phyloP scores from a whole-genome alignment of 2,888 invertebrate genomes.

The Sisyra terminalis region DNA sequence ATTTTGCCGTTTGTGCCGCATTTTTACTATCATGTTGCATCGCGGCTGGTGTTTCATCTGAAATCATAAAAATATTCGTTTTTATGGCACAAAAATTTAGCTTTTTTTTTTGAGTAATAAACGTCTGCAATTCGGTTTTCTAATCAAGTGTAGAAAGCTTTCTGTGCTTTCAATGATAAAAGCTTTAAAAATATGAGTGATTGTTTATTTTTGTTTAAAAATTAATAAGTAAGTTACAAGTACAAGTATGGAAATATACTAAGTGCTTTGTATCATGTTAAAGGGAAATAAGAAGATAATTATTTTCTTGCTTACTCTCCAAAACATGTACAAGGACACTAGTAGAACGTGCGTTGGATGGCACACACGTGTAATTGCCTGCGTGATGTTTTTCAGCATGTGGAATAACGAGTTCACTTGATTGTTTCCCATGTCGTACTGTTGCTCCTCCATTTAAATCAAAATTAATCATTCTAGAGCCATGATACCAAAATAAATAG shows the following conservation, averaged over 20 bases:
- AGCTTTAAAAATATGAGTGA: too few species aligned
- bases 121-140: too few species aligned
- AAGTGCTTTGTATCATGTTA: background rate
- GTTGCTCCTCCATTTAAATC: conserved; percentile 45
- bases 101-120: conserved; percentile 7
- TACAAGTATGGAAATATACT: too few species aligned
- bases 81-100: conserved; percentile 8
- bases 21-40: conserved; percentile 39
- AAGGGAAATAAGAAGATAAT: background rate
- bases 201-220: too few species aligned
- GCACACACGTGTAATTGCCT: conserved; percentile 70
- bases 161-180: too few species aligned
- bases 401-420: conserved; percentile 31
- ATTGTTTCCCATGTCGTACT: conserved; percentile 29
- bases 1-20: conserved; percentile 7
- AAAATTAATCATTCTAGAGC: conserved; percentile 72
- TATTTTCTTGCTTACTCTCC: conserved; percentile 34
- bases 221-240: too few species aligned
- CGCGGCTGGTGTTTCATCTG: conserved; percentile 48
- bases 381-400: conserved; percentile 41
- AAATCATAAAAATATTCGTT: conserved; percentile 13
- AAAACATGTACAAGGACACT: conserved; percentile 60
- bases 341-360: conserved; percentile 58
- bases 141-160: too few species aligned
- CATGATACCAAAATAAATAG: conserved; percentile 72